Base-by-base conservation (phyloP, 2,797 vertebrate species). In the Jordanella pulchra region DNA sequence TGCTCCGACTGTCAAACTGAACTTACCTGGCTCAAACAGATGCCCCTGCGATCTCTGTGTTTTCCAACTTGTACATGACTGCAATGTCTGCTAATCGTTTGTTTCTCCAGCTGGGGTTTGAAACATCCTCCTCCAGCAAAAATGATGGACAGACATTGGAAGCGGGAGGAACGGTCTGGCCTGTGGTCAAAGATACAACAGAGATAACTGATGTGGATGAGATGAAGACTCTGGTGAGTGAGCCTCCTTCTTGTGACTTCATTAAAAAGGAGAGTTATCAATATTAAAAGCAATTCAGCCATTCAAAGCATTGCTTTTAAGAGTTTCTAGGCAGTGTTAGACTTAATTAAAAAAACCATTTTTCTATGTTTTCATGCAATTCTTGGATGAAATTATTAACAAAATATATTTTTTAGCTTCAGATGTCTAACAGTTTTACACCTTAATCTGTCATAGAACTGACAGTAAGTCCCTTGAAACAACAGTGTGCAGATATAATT, bases 161-260 rank as follows among this genome's bases (percentile, higher is more conserved):
- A 74, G 79, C 44, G 67, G 82, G 71, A 70, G 76, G 69, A 80
- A 75, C 79, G n/a, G 66, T 0, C 14, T 77, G 80, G 76, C 80
- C 89, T 77, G 25, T 6, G 55, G 82, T 84, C 72, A 84, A 76
- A 85, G 82, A 74, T 67, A 25, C 71, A 45, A 45, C 81, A 63
- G 67, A 85, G 77, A 88, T 84, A 55, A 83, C 73, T 32, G 84
- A 92, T 55, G 25, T 51, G 32, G 1, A 42, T 58, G 86, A 93
- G 77, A 55, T 90, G 65, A 89, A 90, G 78, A 77, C 39, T 55
- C 83, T 89, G 86, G 91, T 93, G 77, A 92, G 89, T 78, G 54
- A 32, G 64, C 56, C 39, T 67, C 28, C 14, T 68, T 48, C 68
- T 45, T 65, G 67, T 50, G 14, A 27, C 2, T 10, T 30, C 25